A percentile compares a stretch with the other conserved stretches of the same genome.
phyloP scores from a whole-genome alignment of 2,888 invertebrate species.

The Nymphalis c-album region DNA sequence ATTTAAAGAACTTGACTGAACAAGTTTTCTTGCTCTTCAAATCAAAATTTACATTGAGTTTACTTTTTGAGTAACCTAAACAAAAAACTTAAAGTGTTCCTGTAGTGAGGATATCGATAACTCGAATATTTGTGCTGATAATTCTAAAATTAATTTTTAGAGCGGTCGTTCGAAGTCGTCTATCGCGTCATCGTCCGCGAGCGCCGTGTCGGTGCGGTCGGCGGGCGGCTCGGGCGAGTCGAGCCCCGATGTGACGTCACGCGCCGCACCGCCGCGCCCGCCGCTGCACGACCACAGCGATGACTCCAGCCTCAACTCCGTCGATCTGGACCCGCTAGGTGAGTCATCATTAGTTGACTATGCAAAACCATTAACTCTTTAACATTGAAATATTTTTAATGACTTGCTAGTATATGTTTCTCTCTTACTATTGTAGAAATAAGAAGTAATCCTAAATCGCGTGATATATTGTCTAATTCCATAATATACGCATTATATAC shows the following conservation, averaged over 20 bases:
- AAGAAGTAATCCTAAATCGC: too few species aligned
- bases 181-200: conserved; percentile 74
- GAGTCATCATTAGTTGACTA: conserved; percentile 43
- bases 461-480: too few species aligned
- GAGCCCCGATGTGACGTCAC: conserved; percentile 78
- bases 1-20: too few species aligned
- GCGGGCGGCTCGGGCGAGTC: conserved; percentile 73
- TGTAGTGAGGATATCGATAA: background rate
- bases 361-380: background rate
- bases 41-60: too few species aligned
- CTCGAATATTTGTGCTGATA: background rate
- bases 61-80: too few species aligned
- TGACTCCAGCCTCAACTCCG: conserved; percentile 95
- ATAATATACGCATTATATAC: too few species aligned
- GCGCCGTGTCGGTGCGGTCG: conserved; percentile 76
- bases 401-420: too few species aligned
- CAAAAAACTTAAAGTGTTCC: too few species aligned
- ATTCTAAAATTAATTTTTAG: conserved; percentile 54
- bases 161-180: conserved; percentile 83
- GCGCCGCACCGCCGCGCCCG: conserved; percentile 70
- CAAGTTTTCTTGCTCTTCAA: too few species aligned
- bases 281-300: conserved; percentile 84
- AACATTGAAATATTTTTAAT: too few species aligned
- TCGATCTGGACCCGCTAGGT: conserved; percentile 89
- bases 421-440: too few species aligned